Base-by-base conservation (phyloP, 1,140 invertebrate species). In the Brachionus angularis region DNA sequence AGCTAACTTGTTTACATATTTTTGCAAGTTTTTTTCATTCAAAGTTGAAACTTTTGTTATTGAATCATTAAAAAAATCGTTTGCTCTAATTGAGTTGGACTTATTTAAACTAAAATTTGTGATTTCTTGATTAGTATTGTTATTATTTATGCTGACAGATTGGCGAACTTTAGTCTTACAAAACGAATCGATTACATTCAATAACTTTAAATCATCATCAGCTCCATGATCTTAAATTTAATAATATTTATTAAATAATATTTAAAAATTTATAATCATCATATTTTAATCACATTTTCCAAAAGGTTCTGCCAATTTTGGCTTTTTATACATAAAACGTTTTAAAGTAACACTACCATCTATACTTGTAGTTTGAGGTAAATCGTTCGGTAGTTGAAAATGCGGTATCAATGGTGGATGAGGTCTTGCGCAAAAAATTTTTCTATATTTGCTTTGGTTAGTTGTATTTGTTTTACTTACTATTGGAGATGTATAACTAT, bases 121-220 rank as follows among this genome's bases (percentile, higher is more conserved):
- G 42, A 33, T 16, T 36, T 67, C 33, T 46, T 46, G 0, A 44
- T 47, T 44, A 10, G 61, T 25, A 21, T 58, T 39, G 33, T 5
- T 67, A 29, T 50, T 25, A 21, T 42, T 47, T 14, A 42, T 27
- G 29, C 18, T 64, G 2, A 42, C 33, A 7, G 25, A 18, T 2
- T 67, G 39, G n/a, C 47, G 62, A 14, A 33, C 29, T 47, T 67
- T 67, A 4, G 29, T 12, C 36, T 46, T 50, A 50, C 29, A 47
- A 5, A 67, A 67, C 29, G 62, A 67, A 29, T 67, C 62, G 31
- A 67, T 67, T 18, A 67, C 62, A 67, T 67, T 67, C 27, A 67
- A 67, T 25, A 67, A 27, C 23, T 67, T 67, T 14, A 67, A 25
- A 21, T 67, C 62, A 47, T 67, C 62, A 36, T 67, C 62, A 14